Percentiles rank a stretch among this genome's conserved stretches.
phyloP scores from a whole-genome alignment of 2,888 invertebrate species.

The Drosophila setosimentum region DNA sequence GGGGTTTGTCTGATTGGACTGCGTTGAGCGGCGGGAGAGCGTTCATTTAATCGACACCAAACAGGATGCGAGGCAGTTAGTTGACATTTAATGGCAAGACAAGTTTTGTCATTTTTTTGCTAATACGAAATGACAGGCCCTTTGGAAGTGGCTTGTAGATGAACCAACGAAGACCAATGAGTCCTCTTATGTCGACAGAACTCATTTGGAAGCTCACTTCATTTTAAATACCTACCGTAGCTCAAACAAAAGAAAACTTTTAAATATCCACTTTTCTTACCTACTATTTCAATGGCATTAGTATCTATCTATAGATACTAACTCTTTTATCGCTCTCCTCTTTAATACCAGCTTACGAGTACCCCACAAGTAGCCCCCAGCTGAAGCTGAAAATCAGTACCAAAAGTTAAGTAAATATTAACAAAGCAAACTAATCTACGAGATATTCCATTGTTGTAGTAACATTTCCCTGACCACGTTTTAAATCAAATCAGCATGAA shows the following conservation, averaged over 20 bases:
- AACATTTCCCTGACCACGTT: conserved; percentile 44
- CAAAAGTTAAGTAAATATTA: conserved; percentile 62
- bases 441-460: conserved; percentile 36
- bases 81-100: conserved; percentile 83
- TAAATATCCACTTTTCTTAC: neutral
- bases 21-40: conserved; percentile 21
- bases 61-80: conserved; percentile 55
- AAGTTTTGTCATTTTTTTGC: conserved; percentile 78
- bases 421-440: conserved; percentile 67
- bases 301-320: neutral
- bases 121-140: conserved; percentile 69
- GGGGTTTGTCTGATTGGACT: conserved; percentile 66
- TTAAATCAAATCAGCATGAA: conserved; percentile 55
- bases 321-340: neutral
- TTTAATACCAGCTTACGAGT: neutral
- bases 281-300: neutral
- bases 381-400: conserved; percentile 4
- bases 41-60: conserved; percentile 82
- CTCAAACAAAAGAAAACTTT: neutral
- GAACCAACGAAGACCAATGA: neutral
- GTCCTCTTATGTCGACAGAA: neutral
- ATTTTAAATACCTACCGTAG: no score
- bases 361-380: neutral
- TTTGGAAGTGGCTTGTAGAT: conserved; percentile 20
- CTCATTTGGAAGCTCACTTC: neutral